Evolutionary conservation across 2,113 vertebrate species (phyloP), one percentile per base, ranked within the genome.

Genomic region (Baryphthengus martii): DNA sequence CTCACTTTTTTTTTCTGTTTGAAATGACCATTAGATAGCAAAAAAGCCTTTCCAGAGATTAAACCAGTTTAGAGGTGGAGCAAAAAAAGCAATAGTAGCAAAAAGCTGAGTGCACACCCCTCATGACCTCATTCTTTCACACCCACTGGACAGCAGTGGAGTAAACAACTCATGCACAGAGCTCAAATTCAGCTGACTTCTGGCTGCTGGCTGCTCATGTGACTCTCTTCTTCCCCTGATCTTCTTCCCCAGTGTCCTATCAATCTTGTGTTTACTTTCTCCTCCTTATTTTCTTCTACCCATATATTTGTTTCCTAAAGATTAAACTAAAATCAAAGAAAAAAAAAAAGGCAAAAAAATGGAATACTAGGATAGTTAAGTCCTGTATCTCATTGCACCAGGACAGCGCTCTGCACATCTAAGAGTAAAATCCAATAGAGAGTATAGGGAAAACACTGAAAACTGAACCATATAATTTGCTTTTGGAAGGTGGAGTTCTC

Each of bases 121-220:
- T 90, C 45, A 11, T 17, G 24, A 58, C 53, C 58, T 76, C 31
- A 29, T 49, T 85, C 35, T 42, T 73, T 86, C 8, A 24, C 58
- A 73, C 62, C 10, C 11, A 14, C 14, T 0, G 0, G 24, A n/a
- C 39, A 67, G 29, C 59, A 77, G 25, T 10, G 76, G 81, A 66
- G 42, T 81, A 62, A 91, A 65, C 33, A 63, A 21, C 21, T 33
- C 4, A 0, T 6, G 21, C 26, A 37, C 0, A 0, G 35, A 39
- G 24, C 65, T 77, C 33, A 12, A 31, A 29, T 50, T 52, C 87
- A 80, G 45, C 26, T 91, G 78, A 44, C 39, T 91, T 76, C 58
- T 70, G 53, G 26, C 28, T 8, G 4, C 47, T 63, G 76, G 31
- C 45, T 88, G 42, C 53, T 67, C 53, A 79, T 53, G n/a, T 49